A percentile compares a stretch with the other conserved stretches of the same genome.
Evolutionary conservation across 2,888 invertebrate genomes (phyloP).

Genomic region (Dryococelus australis): DNA sequence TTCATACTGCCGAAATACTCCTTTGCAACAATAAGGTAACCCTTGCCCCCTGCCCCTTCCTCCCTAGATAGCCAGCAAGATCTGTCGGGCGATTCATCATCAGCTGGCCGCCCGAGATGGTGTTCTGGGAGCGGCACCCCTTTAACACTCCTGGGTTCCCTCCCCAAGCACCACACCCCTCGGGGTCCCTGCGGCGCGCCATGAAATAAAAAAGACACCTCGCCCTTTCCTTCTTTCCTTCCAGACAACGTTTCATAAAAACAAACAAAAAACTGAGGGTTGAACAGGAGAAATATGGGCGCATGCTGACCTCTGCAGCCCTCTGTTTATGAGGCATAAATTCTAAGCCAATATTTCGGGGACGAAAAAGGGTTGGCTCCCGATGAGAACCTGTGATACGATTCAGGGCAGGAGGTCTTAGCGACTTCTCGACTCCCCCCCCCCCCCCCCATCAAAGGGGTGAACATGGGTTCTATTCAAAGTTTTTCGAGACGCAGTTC

Average conservation of each 20-base stretch:
- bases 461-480: too few relatives aligned
- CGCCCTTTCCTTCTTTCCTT: not conserved
- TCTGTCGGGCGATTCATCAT: not conserved
- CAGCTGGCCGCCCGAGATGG: not conserved
- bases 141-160: not conserved
- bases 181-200: not conserved
- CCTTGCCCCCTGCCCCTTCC: not conserved
- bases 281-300: not conserved
- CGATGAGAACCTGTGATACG: constrained; percentile 3
- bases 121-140: not conserved
- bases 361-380: not conserved
- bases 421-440: not conserved
- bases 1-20: too few relatives aligned
- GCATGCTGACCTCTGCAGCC: not conserved
- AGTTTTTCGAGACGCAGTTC: too few relatives aligned
- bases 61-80: not conserved
- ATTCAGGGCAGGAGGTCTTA: not conserved
- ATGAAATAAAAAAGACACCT: not conserved
- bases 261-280: not conserved
- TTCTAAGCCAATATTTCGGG: not conserved
- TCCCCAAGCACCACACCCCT: not conserved
- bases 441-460: not conserved
- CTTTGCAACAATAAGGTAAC: too few relatives aligned
- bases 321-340: not conserved
- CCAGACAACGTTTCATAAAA: not conserved